Percentiles rank a stretch among this genome's conserved stretches.
These are phyloP conservation scores for Nannobrachium achirus DNA, from an alignment of 2,113 vertebrate species.

Conservation along the genomic window DNA sequence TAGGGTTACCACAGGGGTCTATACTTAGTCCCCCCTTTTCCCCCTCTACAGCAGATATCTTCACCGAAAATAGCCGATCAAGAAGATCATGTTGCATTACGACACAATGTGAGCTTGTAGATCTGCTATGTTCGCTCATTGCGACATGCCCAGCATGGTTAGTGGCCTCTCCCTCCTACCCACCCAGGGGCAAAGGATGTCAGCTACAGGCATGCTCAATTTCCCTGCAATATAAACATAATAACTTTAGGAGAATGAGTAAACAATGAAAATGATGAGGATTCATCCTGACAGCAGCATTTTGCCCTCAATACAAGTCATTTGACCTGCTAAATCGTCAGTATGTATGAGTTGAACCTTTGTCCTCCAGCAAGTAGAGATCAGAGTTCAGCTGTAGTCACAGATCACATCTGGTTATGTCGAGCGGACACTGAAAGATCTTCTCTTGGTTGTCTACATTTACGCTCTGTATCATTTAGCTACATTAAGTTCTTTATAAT, in stretches of 20 bases:
- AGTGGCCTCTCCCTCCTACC: neutral
- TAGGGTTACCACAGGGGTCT: too few relatives aligned
- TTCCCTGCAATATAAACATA: constrained; percentile 52
- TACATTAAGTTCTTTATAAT: too few relatives aligned
- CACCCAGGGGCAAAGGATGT: constrained; percentile 3
- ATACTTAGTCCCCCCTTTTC: too few relatives aligned
- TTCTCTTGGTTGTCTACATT: constrained; percentile 15
- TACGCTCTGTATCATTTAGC: neutral
- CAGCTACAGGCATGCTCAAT: constrained; percentile 25
- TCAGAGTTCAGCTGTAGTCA: constrained; percentile 73
- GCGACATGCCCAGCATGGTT: neutral
- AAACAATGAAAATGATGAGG: constrained; percentile 45
- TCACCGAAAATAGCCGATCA: too few relatives aligned
- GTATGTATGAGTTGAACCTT: constrained; percentile 58
- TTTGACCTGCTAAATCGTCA: constrained; percentile 49
- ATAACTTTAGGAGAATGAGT: constrained; percentile 38
- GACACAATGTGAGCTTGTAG: too few relatives aligned
- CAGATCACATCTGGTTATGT: constrained; percentile 67
- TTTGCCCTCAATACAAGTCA: constrained; percentile 49
- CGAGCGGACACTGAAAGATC: constrained; percentile 55
- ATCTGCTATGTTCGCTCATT: too few relatives aligned
- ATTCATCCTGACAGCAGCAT: constrained; percentile 55
- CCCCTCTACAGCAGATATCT: too few relatives aligned
- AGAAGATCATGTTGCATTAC: too few relatives aligned
- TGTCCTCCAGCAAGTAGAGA: constrained; percentile 68